Evolutionary conservation across 2,888 invertebrate genomes (phyloP), one percentile per base, ranked within the genome.

Genomic region (Lepidocyrtinus sp.): DNA sequence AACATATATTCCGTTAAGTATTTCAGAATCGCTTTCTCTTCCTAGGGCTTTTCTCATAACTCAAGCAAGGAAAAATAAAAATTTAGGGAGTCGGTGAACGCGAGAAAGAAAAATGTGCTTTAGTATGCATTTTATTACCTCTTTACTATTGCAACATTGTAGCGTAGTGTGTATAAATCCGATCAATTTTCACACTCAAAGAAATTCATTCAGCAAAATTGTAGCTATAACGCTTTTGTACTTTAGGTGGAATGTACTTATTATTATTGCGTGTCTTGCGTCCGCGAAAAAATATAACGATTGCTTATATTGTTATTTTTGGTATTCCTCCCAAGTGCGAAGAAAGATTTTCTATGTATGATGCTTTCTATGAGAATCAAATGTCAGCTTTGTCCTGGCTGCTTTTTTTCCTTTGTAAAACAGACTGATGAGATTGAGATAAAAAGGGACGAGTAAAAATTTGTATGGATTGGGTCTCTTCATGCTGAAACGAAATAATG

Each of bases 401-500:
- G 3, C 59, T 59, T 21, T 59, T 59, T 59, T 21, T 12, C 3
- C 21, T 59, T 19, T 1, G n/a, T 3, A 21, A 19, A 21, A 59
- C 19, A n/a, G 59, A 59, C 59, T 59, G 59, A 59, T 59, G 59
- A 59, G 59, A 59, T n/a, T 19, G 59, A 59, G 59, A 21, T 21
- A 59, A 36, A 59, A 59, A 59, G n/a, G 59, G 50, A 50, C 50
- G 50, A 19, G n/a, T 59, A 21, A 59, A 59, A 59, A 59, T 59
- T 59, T 59, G 59, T 59, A 21, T 59, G 59, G 59, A 59, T 59
- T 59, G 59, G 59, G 12, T 21, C 3, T 3, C 59, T 59, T 59
- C 59, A n/a, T 55, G 59, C 21, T 59, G 21, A 59, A 59, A 59
- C 59, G 59, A 59, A 59, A 59, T 59, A 59, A 59, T 59, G 59